Evolutionary conservation across 2,113 vertebrate species (phyloP).

Genomic region (Meriones unguiculatus): DNA sequence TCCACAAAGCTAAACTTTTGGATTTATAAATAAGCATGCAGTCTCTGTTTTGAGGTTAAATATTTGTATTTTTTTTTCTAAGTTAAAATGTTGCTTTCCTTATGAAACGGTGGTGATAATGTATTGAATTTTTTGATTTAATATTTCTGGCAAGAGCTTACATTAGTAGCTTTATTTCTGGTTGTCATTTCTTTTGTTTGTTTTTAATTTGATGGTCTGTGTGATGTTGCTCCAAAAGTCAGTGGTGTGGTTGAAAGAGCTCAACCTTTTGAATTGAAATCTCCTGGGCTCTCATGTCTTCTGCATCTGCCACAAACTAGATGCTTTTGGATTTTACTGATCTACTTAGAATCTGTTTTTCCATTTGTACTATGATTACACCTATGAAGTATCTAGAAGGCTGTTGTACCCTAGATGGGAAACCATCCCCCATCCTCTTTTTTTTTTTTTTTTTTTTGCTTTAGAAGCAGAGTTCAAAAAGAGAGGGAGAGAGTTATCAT

Average conservation of each 20-base stretch:
- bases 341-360: not conserved
- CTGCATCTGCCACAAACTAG: not conserved
- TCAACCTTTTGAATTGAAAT: not conserved
- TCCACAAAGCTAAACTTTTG: not conserved
- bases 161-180: not conserved
- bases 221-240: not conserved
- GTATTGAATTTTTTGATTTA: slow-evolving; percentile 16
- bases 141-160: slow-evolving; percentile 23
- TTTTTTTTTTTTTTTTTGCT: slow-evolving; percentile 2
- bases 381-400: not conserved
- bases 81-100: slow-evolving; percentile 40
- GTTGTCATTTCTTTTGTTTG: slow-evolving; percentile 14
- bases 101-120: slow-evolving; percentile 17
- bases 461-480: not conserved
- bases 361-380: not conserved
- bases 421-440: not conserved
- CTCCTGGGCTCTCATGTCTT: not conserved
- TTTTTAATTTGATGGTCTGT: slow-evolving; percentile 18
- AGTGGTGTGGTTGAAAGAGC: not conserved
- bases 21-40: not conserved
- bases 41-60: slow-evolving; percentile 30
- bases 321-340: not conserved
- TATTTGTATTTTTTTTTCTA: slow-evolving; percentile 24
- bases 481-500: not conserved
- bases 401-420: not conserved